Evolutionary conservation across 2,797 vertebrate species (phyloP), one percentile per base, ranked within the genome.

Genomic region (Mastacembelus armatus): DNA sequence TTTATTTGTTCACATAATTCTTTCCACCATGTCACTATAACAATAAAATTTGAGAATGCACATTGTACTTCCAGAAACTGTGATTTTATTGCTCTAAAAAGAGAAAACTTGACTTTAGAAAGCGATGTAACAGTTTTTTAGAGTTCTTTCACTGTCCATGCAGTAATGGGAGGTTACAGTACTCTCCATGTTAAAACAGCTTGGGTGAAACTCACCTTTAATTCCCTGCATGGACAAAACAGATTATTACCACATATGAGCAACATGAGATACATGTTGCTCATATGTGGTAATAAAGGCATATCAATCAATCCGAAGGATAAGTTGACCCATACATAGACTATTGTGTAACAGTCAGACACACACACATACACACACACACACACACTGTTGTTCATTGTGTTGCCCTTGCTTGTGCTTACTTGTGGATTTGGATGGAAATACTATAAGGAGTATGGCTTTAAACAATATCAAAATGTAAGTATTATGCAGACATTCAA

Each of bases 31-130:
- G 21, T 51, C 1, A 30, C 26, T 55, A 48, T 30, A 65, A 62
- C 81, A 71, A 74, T 42, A 69, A 40, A 73, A 73, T 69, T 49
- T 71, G 12, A 48, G 32, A 69, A 40, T 18, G 7, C 26, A 61
- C 57, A 52, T 59, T 78, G 58, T 52, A 32, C 1, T 24, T 48
- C 10, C 19, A 79, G 9, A 64, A 18, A 51, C 32, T 4, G 19
- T 21, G 2, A 15, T 50, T 42, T 12, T 48, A 65, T 62, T 78
- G 42, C 21, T 49, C 30, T 14, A 43, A 12, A 57, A 39, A 38
- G 3, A 45, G 10, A 45, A 42, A 33, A 33, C 14, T 52, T 10
- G 42, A 51, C 39, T 71, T 66, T 1, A 57, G n/a, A 16, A 60
- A 42, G 16, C 39, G 52, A 36, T 7, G 9, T n/a, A 2, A 56